These are phyloP conservation scores for Alligator sinensis DNA, from an alignment of 2,113 vertebrate species.

Conservation along the genomic window DNA sequence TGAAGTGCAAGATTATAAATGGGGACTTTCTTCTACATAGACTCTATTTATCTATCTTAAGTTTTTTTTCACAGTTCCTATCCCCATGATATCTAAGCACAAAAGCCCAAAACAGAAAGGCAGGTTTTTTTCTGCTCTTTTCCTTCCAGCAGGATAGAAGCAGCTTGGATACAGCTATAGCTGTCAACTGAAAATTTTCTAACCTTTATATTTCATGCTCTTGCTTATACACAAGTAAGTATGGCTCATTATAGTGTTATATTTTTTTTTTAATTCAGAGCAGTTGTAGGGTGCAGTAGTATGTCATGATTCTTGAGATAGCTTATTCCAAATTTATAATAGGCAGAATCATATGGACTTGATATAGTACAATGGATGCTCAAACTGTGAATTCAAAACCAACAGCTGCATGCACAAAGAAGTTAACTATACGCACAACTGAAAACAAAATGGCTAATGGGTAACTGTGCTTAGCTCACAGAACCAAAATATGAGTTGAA, in stretches of 20 bases:
- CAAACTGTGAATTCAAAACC: background rate
- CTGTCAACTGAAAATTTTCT: background rate
- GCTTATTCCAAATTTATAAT: background rate
- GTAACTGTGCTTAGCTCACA: background rate
- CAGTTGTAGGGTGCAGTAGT: background rate
- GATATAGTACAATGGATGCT: background rate
- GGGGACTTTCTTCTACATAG: background rate
- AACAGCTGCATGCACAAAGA: background rate
- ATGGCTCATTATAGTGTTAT: background rate
- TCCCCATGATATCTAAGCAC: background rate
- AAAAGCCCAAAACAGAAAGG: background rate
- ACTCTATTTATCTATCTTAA: background rate
- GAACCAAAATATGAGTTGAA: background rate
- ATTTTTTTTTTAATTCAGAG: background rate
- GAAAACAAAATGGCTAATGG: background rate
- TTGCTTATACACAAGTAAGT: background rate
- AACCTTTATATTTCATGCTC: background rate
- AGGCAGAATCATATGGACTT: background rate
- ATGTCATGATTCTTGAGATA: background rate
- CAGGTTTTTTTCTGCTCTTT: background rate
- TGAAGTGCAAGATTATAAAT: background rate
- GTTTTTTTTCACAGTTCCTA: background rate
- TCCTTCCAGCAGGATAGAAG: background rate
- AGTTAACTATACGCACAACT: background rate
- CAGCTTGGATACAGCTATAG: background rate